Evolutionary conservation across 2,797 vertebrate genomes (phyloP).

Genomic region (Novumbra hubbsi): DNA sequence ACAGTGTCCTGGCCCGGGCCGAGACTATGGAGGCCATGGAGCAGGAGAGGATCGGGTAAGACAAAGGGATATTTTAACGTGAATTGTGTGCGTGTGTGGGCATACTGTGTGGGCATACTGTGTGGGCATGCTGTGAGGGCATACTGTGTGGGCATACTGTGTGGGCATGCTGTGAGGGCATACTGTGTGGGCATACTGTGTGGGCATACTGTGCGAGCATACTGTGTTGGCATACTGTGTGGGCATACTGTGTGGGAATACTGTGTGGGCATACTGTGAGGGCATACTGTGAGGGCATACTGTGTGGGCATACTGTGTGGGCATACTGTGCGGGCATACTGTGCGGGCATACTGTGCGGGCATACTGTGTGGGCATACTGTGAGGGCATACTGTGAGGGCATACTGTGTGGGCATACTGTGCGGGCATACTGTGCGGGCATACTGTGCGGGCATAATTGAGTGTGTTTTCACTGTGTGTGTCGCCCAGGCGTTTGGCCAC

Average conservation of each 20-base stretch:
- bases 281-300: neutral
- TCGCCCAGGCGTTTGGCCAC: slow-evolving; percentile 83
- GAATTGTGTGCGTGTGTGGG: slow-evolving; percentile 66
- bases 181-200: slow-evolving; percentile 54
- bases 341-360: slow-evolving; percentile 38
- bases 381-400: slow-evolving; percentile 1
- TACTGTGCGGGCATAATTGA: neutral
- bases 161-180: neutral
- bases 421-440: slow-evolving; percentile 23
- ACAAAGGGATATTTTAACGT: slow-evolving; percentile 74
- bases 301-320: slow-evolving; percentile 72
- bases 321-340: neutral
- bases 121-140: neutral
- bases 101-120: neutral
- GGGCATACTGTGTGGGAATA: too few relatives aligned
- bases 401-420: slow-evolving; percentile 69
- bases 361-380: slow-evolving; percentile 60
- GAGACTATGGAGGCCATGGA: slow-evolving; percentile 91
- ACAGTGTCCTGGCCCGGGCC: slow-evolving; percentile 86
- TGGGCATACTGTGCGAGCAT: neutral
- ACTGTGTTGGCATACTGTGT: too few relatives aligned
- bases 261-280: slow-evolving; percentile 56
- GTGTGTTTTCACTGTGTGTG: neutral
- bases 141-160: slow-evolving; percentile 54
- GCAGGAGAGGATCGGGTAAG: slow-evolving; percentile 89